Conservation (phyloP, 1,140 invertebrate species). For the Drosophila subpulchrella region DNA sequence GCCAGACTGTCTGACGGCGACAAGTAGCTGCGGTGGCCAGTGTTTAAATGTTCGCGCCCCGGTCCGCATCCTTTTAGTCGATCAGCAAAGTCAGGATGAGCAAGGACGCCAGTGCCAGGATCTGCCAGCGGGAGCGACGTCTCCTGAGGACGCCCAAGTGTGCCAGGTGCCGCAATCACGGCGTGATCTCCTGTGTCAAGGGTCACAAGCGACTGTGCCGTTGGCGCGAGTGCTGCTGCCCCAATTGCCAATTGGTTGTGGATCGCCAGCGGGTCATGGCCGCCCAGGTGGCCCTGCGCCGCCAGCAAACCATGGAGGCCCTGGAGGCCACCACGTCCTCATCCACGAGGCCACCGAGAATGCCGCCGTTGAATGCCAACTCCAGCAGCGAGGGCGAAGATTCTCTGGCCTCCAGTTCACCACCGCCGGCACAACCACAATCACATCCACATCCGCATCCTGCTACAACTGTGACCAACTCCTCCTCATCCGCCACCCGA, state of each 20-base stretch:
- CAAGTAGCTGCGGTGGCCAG: slow-evolving; percentile 37
- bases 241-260: slow-evolving; percentile 94
- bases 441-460: not conserved
- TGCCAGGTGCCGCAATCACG: slow-evolving; percentile 94
- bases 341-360: not conserved
- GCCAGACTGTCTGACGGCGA: slow-evolving; percentile 65
- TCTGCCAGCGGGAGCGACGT: slow-evolving; percentile 57
- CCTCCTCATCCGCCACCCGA: slow-evolving; percentile 61
- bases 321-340: slow-evolving; percentile 51
- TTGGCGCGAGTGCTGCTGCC: slow-evolving; percentile 92
- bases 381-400: slow-evolving; percentile 57
- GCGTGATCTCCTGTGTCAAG: slow-evolving; percentile 94
- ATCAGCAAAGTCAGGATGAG: slow-evolving; percentile 26
- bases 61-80: slow-evolving; percentile 63
- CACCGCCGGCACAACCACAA: slow-evolving; percentile 22
- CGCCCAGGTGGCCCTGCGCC: slow-evolving; percentile 90
- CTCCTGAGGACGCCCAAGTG: slow-evolving; percentile 92
- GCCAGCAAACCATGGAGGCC: slow-evolving; percentile 87
- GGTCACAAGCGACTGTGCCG: slow-evolving; percentile 93
- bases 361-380: not conserved
- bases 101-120: slow-evolving; percentile 18
- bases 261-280: slow-evolving; percentile 96
- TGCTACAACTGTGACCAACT: not conserved
- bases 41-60: slow-evolving; percentile 42
- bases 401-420: slow-evolving; percentile 11